Evolutionary conservation across 1,140 invertebrate species (phyloP), one percentile per base, ranked within the genome.

Genomic region (Sesamia nonagrioides): DNA sequence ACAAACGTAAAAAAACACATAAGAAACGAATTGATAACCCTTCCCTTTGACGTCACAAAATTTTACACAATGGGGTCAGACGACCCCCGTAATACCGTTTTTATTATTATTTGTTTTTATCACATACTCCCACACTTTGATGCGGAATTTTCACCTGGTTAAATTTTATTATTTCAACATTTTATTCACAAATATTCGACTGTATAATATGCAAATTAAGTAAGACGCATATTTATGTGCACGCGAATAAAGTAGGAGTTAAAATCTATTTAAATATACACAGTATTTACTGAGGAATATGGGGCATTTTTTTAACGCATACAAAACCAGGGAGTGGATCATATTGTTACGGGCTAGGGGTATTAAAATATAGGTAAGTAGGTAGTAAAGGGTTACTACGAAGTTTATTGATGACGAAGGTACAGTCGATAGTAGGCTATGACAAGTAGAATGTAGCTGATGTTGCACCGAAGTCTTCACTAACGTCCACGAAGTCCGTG

Each of bases 91-190:
- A 63, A 75, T 61, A 63, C 42, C 42, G n/a, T 61, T 75, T 74
- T 75, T 75, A 75, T 75, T 75, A 63, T 75, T 63, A 75, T 75
- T 75, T 63, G 58, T 75, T 75, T 74, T 75, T 75, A 63, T 75
- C 58, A 74, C 72, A 58, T 75, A 75, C 73, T 75, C 61, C 11
- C n/a, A n/a, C n/a, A n/a, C n/a, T n/a, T n/a, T 63, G 73, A 75
- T 61, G 72, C 56, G 40, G 56, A 74, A 63, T 50, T 75, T 63
- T 27, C 58, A 75, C 73, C 42, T 75, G 73, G 73, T 75, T 75
- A 63, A 75, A 75, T 50, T 75, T 61, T 75, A 75, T 75, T 75
- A 66, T 66, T 66, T 27, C 21, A 33, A 48, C 72, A 60, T 74
- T 74, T 75, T 52, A 61, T 42, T 63, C 58, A 61, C 58, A 75